A percentile compares a stretch with the other conserved stretches of the same genome.
Evolutionary conservation across 1,140 invertebrate species (phyloP).

Genomic region (Neomicropteryx cornuta): DNA sequence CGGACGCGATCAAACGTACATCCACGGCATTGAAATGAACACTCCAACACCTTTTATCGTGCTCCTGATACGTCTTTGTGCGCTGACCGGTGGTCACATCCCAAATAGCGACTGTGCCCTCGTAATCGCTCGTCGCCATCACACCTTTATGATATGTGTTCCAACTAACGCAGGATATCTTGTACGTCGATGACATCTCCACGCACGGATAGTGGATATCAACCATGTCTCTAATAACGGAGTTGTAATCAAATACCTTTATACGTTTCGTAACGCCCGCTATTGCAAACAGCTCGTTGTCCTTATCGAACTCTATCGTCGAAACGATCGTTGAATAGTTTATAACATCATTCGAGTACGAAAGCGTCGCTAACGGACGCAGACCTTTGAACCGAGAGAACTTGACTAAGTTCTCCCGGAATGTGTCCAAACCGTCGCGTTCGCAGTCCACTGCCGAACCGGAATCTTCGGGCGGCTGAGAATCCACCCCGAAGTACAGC

Average conservation of each 20-base stretch:
- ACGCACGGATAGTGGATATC: conserved; percentile 88
- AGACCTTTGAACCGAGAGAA: conserved; percentile 78
- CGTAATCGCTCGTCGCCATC: conserved; percentile 90
- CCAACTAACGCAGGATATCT: conserved; percentile 93
- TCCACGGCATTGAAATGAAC: conserved; percentile 94
- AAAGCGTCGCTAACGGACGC: conserved; percentile 73
- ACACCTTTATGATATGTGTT: conserved; percentile 86
- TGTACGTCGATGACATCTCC: conserved; percentile 90
- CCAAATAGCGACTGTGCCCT: conserved; percentile 90
- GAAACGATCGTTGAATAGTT: conserved; percentile 91
- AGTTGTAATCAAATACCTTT: conserved; percentile 85
- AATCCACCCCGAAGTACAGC: conserved; percentile 48
- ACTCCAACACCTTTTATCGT: conserved; percentile 94
- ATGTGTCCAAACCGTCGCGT: conserved; percentile 58
- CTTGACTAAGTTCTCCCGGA: conserved; percentile 79
- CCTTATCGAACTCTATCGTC: conserved; percentile 95
- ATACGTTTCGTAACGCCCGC: conserved; percentile 94
- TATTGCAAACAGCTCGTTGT: conserved; percentile 93
- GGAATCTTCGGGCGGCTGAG: conserved; percentile 17
- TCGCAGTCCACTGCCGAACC: too few relatives aligned
- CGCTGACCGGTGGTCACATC: conserved; percentile 73
- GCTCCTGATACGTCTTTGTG: conserved; percentile 72
- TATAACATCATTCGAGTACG: conserved; percentile 78
- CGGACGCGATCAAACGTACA: conserved; percentile 82
- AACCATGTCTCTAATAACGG: conserved; percentile 72